A percentile compares a stretch with the other conserved stretches of the same genome.
phyloP scores from a whole-genome alignment of 2,797 vertebrate genomes.

The Hafferia zeledoni region DNA sequence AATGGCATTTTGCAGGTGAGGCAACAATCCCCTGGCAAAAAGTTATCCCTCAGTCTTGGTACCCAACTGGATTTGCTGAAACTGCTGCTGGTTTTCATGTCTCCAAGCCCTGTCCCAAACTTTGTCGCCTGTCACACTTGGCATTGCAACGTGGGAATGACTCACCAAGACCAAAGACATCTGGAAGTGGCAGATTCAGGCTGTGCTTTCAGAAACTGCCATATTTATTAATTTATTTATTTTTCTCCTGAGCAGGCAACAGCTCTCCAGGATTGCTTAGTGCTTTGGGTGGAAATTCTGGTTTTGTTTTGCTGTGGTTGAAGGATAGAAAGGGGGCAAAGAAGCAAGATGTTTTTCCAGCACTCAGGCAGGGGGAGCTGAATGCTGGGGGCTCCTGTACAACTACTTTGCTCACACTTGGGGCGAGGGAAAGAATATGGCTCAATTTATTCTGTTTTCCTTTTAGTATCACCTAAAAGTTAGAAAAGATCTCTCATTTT shows the following conservation, averaged over 20 bases:
- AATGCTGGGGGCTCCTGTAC: rapidly evolving
- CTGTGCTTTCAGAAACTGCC: neutral
- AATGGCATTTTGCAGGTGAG: neutral
- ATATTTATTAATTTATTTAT: neutral
- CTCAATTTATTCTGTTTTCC: neutral
- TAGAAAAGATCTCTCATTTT: neutral
- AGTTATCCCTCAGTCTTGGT: neutral
- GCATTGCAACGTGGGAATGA: neutral
- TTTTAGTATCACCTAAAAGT: neutral
- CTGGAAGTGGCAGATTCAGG: neutral
- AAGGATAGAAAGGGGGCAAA: neutral
- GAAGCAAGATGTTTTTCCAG: neutral
- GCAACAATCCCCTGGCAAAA: neutral
- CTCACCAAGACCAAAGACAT: neutral
- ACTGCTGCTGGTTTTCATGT: neutral
- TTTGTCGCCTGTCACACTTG: neutral
- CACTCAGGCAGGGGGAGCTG: neutral
- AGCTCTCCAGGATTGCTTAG: neutral
- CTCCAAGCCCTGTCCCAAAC: neutral
- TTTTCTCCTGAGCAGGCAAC: neutral
- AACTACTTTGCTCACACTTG: neutral
- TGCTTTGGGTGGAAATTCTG: neutral
- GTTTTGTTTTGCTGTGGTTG: neutral
- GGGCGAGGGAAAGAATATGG: neutral
- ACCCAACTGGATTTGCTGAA: neutral